Conservation (phyloP, 2,888 invertebrate genomes). For the Eretmocerus hayati region DNA sequence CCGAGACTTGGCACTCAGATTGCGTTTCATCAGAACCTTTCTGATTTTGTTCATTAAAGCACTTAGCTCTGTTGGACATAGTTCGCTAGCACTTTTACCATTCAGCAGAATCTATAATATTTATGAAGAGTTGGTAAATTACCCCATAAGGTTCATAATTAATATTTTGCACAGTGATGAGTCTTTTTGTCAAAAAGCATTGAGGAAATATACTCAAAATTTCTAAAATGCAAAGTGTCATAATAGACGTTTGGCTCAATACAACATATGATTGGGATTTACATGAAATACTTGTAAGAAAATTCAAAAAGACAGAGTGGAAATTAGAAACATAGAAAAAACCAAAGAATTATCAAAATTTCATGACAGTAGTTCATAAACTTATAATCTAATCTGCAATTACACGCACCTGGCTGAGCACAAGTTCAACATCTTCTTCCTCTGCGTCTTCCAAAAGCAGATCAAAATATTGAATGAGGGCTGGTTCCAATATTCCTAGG, state of each 20-base stretch:
- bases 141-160: too few species aligned
- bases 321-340: not conserved
- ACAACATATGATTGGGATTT: too few species aligned
- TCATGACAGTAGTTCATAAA: not conserved
- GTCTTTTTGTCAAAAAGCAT: too few species aligned
- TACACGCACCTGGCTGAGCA: slow-evolving; percentile 43
- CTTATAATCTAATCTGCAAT: too few species aligned
- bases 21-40: slow-evolving; percentile 36
- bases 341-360: not conserved
- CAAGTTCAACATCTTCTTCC: slow-evolving; percentile 44
- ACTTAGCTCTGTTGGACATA: slow-evolving; percentile 29
- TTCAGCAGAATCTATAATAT: slow-evolving; percentile 39
- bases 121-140: not conserved
- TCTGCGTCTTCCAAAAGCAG: slow-evolving; percentile 43
- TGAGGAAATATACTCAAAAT: too few species aligned
- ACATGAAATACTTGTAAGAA: too few species aligned
- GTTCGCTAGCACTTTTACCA: slow-evolving; percentile 35
- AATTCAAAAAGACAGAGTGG: too few species aligned
- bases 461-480: slow-evolving; percentile 43
- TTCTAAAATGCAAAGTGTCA: too few species aligned
- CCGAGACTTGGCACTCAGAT: slow-evolving; percentile 39
- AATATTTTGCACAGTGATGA: too few species aligned
- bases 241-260: too few species aligned
- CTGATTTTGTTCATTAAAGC: slow-evolving; percentile 41
- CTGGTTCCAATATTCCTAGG: slow-evolving; percentile 31